Evolutionary conservation across 2,888 invertebrate genomes (phyloP).

Genomic region (Parasteatoda lunata): DNA sequence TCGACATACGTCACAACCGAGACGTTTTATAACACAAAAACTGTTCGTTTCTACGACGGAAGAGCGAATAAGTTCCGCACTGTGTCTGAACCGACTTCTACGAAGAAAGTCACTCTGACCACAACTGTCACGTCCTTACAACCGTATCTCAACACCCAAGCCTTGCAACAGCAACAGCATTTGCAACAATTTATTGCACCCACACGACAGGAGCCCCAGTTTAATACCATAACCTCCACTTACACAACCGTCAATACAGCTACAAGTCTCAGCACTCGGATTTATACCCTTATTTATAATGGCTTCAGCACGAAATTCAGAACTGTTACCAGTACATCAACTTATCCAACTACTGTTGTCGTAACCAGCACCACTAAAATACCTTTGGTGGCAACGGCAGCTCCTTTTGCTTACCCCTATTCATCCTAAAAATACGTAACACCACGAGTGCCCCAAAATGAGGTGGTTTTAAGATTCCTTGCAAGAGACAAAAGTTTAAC

Average conservation of each 20-base stretch:
- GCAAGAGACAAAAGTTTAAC: too few relatives aligned
- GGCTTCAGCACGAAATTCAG: conserved; percentile 71
- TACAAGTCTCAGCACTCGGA: conserved; percentile 69
- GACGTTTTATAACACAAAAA: conserved; percentile 70
- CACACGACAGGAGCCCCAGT: conserved; percentile 70
- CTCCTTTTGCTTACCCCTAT: conserved; percentile 58
- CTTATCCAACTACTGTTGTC: conserved; percentile 69
- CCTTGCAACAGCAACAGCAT: conserved; percentile 68
- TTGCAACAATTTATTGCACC: conserved; percentile 69
- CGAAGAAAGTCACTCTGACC: conserved; percentile 68
- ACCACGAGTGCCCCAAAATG: too few relatives aligned
- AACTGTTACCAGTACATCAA: conserved; percentile 70
- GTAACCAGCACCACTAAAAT: conserved; percentile 63
- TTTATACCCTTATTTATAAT: conserved; percentile 71
- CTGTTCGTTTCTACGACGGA: conserved; percentile 71
- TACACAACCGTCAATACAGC: conserved; percentile 68
- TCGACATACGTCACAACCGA: conserved; percentile 70
- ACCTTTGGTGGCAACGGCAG: conserved; percentile 53
- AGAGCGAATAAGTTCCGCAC: conserved; percentile 69
- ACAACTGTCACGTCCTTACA: conserved; percentile 69
- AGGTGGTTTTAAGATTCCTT: background rate
- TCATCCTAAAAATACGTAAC: conserved; percentile 16
- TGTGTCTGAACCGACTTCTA: conserved; percentile 70
- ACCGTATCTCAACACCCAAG: conserved; percentile 69
- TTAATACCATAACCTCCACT: conserved; percentile 69